Conservation (phyloP, 1,140 invertebrate genomes). For the Catajapyx aquilonaris region DNA sequence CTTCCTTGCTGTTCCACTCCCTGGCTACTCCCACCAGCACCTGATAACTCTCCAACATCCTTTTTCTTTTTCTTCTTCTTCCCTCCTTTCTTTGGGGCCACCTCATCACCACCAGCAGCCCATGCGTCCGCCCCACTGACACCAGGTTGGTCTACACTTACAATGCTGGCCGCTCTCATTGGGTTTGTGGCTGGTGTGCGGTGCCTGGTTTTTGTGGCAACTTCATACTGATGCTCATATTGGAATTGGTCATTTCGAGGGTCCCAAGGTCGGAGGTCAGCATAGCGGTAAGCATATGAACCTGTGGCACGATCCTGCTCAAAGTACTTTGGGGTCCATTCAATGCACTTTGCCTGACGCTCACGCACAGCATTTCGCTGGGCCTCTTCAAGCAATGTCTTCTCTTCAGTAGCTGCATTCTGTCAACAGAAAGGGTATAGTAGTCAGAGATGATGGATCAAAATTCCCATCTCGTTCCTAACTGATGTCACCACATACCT, state of each 20-base stretch:
- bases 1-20: conserved; percentile 22
- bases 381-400: conserved; percentile 65
- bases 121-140: not conserved
- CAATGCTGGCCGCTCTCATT: conserved; percentile 31
- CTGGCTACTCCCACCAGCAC: conserved; percentile 15
- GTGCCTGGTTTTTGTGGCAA: conserved; percentile 48
- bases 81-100: conserved; percentile 16
- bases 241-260: conserved; percentile 57
- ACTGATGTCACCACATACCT: conserved; percentile 20
- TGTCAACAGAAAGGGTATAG: conserved; percentile 15
- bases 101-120: conserved; percentile 17
- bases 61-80: conserved; percentile 19
- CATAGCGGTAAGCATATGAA: conserved; percentile 56
- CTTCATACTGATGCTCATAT: conserved; percentile 48
- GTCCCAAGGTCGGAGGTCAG: conserved; percentile 59
- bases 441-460: not conserved
- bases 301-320: conserved; percentile 37
- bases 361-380: conserved; percentile 50
- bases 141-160: conserved; percentile 28
- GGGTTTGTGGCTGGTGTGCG: conserved; percentile 44
- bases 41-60: conserved; percentile 8
- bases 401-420: conserved; percentile 65
- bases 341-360: conserved; percentile 32
- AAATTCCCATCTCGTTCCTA: not conserved
- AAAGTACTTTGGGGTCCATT: conserved; percentile 49